Evolutionary conservation across 2,797 vertebrate species (phyloP), one percentile per base, ranked within the genome.

Genomic region (Sebastes miniatus): DNA sequence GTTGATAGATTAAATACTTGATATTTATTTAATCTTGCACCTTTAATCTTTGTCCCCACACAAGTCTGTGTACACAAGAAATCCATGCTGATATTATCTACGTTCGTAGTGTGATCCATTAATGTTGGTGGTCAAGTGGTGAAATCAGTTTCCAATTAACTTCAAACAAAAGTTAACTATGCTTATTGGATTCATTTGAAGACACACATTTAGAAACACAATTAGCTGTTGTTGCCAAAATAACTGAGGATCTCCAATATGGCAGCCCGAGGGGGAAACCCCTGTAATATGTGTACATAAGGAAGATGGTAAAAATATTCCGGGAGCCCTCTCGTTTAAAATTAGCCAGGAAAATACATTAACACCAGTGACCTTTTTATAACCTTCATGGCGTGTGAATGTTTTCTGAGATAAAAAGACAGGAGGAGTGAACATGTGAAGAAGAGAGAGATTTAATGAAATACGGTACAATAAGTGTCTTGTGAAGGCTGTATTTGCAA

Each of bases 381-480:
- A 36, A 85, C 69, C 58, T 74, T 73, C 3, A 29, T 77, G 68
- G 64, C 29, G 20, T 85, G 73, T 67, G 62, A 78, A 80, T 64
- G 8, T 12, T 18, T 67, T 68, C 61, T 73, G 9, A 27, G 22
- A 36, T 1, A 4, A 59, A 50, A 47, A 57, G 4, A 64, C 13
- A 43, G 8, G 18, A 59, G 18, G 36, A 65, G 10, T 18, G 5
- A n/a, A 6, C 11, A 20, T 9, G 20, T 2, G n/a, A n/a, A 43
- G 12, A 24, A 24, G 31, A 24, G 4, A 57, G 6, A 67, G 8
- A 13, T 73, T 34, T 5, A 47, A 59, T 24, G 43, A 31, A 73
- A 62, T 25, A 69, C 58, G 87, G 85, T 87, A 91, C 88, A 71
- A 66, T 32, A 34, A 68, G 22, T 27, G 70, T 81, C 27, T 73